Conservation (phyloP, 2,113 vertebrate species). For the Myiagra hebetior region DNA sequence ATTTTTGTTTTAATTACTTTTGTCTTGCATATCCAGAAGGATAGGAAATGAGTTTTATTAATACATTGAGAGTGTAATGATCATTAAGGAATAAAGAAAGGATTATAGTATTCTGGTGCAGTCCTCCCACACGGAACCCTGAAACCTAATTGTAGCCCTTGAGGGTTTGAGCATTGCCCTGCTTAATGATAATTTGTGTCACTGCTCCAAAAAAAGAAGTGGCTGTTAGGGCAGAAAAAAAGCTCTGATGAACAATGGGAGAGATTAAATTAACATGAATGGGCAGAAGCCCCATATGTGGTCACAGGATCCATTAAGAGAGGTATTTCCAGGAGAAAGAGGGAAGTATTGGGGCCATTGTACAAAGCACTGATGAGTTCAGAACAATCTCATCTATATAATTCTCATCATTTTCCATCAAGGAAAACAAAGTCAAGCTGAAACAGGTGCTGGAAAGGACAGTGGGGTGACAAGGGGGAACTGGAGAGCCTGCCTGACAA, state of each 20-base stretch:
- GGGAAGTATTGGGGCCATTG: neutral
- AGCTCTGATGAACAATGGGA: constrained; percentile 46
- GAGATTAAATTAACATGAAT: constrained; percentile 48
- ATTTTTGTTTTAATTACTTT: constrained; percentile 54
- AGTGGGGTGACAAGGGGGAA: neutral
- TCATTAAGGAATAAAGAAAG: constrained; percentile 57
- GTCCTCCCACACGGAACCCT: constrained; percentile 52
- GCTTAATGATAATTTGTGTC: constrained; percentile 61
- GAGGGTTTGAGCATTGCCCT: constrained; percentile 47
- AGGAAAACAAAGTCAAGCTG: constrained; percentile 33
- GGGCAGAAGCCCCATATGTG: constrained; percentile 46
- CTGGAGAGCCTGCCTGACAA: neutral
- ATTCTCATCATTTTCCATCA: constrained; percentile 19
- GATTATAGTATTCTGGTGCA: constrained; percentile 34
- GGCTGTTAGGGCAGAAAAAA: constrained; percentile 41
- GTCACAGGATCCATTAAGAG: neutral
- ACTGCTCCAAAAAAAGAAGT: constrained; percentile 40
- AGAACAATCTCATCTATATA: neutral
- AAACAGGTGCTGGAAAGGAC: constrained; percentile 38
- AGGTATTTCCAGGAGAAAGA: constrained; percentile 39
- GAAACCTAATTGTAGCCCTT: constrained; percentile 57
- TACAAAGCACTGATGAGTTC: constrained; percentile 23
- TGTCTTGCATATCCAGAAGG: constrained; percentile 42
- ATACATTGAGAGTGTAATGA: constrained; percentile 33
- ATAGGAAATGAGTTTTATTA: constrained; percentile 51